Base-by-base conservation (phyloP, 2,797 vertebrate species). In the Chaetophractus vellerosus region DNA sequence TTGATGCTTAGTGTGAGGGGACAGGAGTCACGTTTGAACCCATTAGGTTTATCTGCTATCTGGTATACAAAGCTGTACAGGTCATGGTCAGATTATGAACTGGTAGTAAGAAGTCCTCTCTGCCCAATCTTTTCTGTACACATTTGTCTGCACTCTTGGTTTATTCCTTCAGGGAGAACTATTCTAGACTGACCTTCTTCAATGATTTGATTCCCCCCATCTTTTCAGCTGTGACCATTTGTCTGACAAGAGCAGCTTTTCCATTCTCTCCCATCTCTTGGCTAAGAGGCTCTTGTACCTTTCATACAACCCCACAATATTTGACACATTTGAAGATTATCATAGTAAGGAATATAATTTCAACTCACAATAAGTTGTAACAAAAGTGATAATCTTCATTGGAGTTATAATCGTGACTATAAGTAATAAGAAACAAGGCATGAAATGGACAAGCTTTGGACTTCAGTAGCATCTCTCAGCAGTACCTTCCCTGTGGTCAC, bases 291-390 rank as follows among this genome's bases (percentile, higher is more conserved):
- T 88, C 6, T 74, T 71, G 36, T 16, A 85, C 5, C 57, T 95
- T 91, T 95, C 38, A 90, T 11, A 52, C 11, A 79, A 28, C 8
- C 33, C 16, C 59, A 88, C 36, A 88, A 55, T 91, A 50, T 45
- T 57, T 64, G 33, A 81, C 59, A 50, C 11, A 72, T 71, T 83
- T 90, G 45, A 93, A 69, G 63, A 71, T 57, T 59, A 45, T 68
- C 33, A 26, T 90, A 59, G 31, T 68, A 36, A 16, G 75, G n/a
- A 57, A 78, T 91, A 79, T 78, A 72, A 78, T 88, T 89, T 83
- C 80, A 89, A n/a, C 87, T 80, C 72, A 90, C 61, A 86, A 33
- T 91, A 76, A 88, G 52, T 81, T 23, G 4, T 92, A 86, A 57
- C 21, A 59, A 6, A 81, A 75, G 14, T 61, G 31, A 55, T n/a